Percentiles rank a stretch among this genome's conserved stretches.
Evolutionary conservation across 92 coral and sea anemone species (phyloP).

Genomic region (Porites evermanni): DNA sequence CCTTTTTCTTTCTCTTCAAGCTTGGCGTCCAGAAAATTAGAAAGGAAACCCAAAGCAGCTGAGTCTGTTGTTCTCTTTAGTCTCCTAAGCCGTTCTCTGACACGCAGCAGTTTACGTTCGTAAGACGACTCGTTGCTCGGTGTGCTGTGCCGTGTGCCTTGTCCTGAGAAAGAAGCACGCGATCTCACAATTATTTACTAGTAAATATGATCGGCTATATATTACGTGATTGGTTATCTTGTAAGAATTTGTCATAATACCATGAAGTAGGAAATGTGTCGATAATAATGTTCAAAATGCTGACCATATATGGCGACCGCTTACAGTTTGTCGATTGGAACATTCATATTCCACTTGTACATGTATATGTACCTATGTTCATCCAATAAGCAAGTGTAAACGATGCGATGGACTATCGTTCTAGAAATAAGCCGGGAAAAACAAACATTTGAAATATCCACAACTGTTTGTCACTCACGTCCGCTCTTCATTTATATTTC

Average conservation of each 20-base stretch:
- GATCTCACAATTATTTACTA: not conserved
- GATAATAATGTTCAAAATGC: no score
- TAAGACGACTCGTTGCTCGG: constrained; percentile 63
- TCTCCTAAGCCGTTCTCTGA: constrained; percentile 75
- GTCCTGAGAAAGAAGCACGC: constrained; percentile 13
- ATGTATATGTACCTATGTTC: not conserved
- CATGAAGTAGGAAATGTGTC: not conserved
- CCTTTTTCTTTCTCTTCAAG: constrained; percentile 71
- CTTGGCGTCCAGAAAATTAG: constrained; percentile 67
- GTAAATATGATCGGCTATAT: constrained; percentile 24
- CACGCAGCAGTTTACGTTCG: constrained; percentile 78
- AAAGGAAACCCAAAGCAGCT: constrained; percentile 84
- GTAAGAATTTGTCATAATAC: not conserved
- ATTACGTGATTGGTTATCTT: not conserved
- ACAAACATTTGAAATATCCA: not conserved
- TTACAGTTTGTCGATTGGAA: no score
- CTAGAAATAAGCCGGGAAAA: not conserved
- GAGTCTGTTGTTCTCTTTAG: constrained; percentile 88
- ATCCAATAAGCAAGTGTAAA: not conserved
- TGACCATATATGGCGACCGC: not conserved
- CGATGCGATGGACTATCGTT: not conserved
- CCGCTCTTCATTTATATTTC: no score
- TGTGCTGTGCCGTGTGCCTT: constrained; percentile 25
- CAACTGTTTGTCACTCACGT: no score
- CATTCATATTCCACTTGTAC: not conserved